Conservation (phyloP, 2,113 vertebrate species). For the Oreochromis niloticus region DNA sequence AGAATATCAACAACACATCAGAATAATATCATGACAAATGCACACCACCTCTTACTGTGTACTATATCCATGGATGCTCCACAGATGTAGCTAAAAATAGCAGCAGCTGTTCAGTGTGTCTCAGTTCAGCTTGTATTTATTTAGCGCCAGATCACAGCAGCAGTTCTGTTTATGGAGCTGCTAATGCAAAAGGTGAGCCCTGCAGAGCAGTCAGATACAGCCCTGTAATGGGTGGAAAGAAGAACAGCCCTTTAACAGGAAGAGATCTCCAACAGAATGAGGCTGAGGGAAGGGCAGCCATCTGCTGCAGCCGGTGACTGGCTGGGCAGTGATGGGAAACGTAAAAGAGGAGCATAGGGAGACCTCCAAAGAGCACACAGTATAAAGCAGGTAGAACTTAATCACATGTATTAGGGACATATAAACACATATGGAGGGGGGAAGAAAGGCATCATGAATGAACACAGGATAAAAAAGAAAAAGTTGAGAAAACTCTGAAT, state of each 20-base stretch:
- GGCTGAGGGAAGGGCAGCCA: neutral
- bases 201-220: neutral
- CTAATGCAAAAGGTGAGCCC: neutral
- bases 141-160: neutral
- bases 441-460: neutral
- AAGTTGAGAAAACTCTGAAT: neutral
- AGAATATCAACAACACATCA: neutral
- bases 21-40: neutral
- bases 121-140: neutral
- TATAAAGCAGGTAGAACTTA: neutral
- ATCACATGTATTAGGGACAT: accelerated
- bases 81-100: neutral
- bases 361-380: neutral
- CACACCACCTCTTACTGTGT: neutral
- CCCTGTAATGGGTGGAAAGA: neutral
- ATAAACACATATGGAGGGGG: neutral
- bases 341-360: neutral
- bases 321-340: neutral
- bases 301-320: neutral
- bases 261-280: neutral
- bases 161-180: neutral
- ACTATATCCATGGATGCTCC: neutral
- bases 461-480: neutral
- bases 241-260: neutral
- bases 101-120: neutral